Evolutionary conservation across 92 coral and sea anemone genomes (phyloP).

Genomic region (Blastomussa wellsi): DNA sequence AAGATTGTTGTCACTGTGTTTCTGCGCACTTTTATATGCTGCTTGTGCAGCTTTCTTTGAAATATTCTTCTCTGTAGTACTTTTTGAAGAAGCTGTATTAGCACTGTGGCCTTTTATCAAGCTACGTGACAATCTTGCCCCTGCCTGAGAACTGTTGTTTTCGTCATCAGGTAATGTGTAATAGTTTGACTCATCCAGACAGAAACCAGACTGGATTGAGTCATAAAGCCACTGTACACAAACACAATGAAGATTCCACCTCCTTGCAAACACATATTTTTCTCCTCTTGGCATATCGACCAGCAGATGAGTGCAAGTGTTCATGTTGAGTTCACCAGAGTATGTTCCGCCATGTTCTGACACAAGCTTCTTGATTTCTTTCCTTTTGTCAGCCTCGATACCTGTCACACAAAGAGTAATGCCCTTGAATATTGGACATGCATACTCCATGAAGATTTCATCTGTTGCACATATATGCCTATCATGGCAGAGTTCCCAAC

Average conservation of each 20-base stretch:
- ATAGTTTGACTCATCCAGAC: constrained; percentile 80
- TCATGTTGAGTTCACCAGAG: constrained; percentile 85
- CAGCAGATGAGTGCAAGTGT: constrained; percentile 86
- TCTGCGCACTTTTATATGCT: constrained; percentile 88
- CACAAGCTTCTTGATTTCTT: constrained; percentile 68
- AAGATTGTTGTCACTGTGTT: constrained; percentile 73
- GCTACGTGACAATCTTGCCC: constrained; percentile 55
- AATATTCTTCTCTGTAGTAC: constrained; percentile 27
- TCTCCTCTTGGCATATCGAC: constrained; percentile 86
- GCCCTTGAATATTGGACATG: constrained; percentile 87
- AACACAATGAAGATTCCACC: constrained; percentile 92
- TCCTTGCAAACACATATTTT: constrained; percentile 85
- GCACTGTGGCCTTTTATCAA: constrained; percentile 54
- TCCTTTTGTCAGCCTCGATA: constrained; percentile 66
- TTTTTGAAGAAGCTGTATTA: constrained; percentile 30
- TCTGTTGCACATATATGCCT: constrained; percentile 71
- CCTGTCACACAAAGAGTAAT: constrained; percentile 94
- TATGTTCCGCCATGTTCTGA: constrained; percentile 79
- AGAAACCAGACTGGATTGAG: constrained; percentile 80
- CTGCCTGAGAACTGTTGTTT: constrained; percentile 55
- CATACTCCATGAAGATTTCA: constrained; percentile 64
- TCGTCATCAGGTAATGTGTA: constrained; percentile 65
- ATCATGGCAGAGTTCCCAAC: constrained; percentile 70
- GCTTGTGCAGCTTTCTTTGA: constrained; percentile 88
- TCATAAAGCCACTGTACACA: constrained; percentile 89